Base-by-base conservation (phyloP, 2,797 vertebrate genomes). In the Setipinna tenuifilis region DNA sequence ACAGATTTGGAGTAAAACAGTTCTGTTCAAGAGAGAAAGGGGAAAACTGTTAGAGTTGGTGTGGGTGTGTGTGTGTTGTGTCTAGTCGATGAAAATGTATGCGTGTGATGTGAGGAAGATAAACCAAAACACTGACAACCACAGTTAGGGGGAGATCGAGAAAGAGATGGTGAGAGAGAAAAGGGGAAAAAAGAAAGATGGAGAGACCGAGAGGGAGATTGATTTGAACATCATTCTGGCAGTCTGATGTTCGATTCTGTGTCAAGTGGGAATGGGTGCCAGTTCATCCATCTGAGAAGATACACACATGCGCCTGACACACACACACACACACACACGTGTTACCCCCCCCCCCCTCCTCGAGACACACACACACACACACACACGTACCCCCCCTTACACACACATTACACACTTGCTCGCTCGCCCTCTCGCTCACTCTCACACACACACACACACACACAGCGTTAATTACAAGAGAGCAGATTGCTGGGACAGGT, bases 391-490 rank as follows among this genome's bases (percentile, higher is more conserved):
- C 3, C 46, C 4, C 46, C 3, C 46, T 4, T 10, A 10, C 46
- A 48, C 46, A 48, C 46, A 4, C 46, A 48, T 10, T 48, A 48
- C 46, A 48, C 46, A 48, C 46, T 4, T 82, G 75, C 28, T 48
- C 86, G 85, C 81, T 85, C 83, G 86, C 87, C 84, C 81, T 87
- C 65, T 85, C 82, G 68, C 35, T 48, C 71, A 85, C 50, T 62
- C 84, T 54, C 46, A 71, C 25, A 41, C 46, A 81, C 50, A 68
- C 82, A 83, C 57, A 78, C 68, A 23, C 71, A 81, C 21, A 41
- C 12, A 6, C 82, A 71, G 85, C 25, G 21, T 28, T 75, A 75
- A 75, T 41, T 75, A 41, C 68, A 75, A 28, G 14, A 31, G 14
- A 75, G 16, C 68, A 75, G 68, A 75, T 75, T 75, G 68, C 14